A percentile compares a stretch with the other conserved stretches of the same genome.
Evolutionary conservation across 1,140 invertebrate species (phyloP).

Genomic region (Hermatobates lingyangjiaoensis): DNA sequence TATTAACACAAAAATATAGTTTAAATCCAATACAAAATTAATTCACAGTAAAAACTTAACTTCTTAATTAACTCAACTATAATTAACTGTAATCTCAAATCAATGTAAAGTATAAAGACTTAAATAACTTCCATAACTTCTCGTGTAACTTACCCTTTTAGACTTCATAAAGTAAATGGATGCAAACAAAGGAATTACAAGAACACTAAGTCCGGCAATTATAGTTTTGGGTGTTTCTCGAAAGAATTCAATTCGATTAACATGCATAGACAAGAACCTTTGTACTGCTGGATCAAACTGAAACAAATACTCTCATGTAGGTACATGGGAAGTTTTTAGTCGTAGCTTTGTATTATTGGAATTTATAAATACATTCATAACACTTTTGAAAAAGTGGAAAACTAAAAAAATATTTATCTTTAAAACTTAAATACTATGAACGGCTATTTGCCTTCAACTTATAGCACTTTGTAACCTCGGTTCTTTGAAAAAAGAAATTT

Average conservation of each 20-base stretch:
- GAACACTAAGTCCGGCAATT: conserved; percentile 28
- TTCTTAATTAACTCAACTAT: too few relatives aligned
- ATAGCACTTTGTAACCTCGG: background rate
- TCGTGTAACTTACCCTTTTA: conserved; percentile 23
- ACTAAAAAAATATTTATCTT: background rate
- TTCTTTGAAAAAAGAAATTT: background rate
- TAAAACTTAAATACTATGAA: background rate
- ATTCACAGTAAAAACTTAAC: too few relatives aligned
- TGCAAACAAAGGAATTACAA: conserved; percentile 35
- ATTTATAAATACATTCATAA: background rate
- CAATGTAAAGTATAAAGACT: too few relatives aligned
- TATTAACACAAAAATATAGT: too few relatives aligned
- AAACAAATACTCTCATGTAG: conserved; percentile 19
- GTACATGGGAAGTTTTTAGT: background rate
- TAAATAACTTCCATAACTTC: too few relatives aligned
- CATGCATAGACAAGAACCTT: conserved; percentile 45
- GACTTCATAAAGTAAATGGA: conserved; percentile 32
- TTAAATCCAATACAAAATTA: too few relatives aligned
- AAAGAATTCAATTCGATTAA: conserved; percentile 41
- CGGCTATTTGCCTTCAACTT: background rate
- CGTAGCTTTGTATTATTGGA: background rate
- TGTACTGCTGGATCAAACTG: conserved; percentile 58
- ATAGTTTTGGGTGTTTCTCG: conserved; percentile 38
- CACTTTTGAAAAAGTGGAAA: background rate
- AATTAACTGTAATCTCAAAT: too few relatives aligned